A percentile compares a stretch with the other conserved stretches of the same genome.
Evolutionary conservation across 1,140 invertebrate genomes (phyloP).

Genomic region (Brachionus calyciflorus): DNA sequence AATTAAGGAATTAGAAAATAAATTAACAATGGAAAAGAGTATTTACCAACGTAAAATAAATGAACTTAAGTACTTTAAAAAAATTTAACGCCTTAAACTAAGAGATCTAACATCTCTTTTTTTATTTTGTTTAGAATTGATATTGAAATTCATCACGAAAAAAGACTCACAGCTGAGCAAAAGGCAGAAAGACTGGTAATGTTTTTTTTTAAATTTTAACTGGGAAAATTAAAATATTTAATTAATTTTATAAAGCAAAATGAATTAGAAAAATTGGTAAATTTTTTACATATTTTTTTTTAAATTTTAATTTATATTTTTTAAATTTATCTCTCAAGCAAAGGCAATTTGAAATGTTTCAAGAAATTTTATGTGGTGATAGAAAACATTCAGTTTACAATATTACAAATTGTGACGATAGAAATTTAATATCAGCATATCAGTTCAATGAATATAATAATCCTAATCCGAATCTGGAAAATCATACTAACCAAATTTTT

Average conservation of each 20-base stretch:
- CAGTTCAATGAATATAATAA: constrained; percentile 4
- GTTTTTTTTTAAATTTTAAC: neutral
- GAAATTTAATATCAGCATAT: neutral
- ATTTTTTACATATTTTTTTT: neutral
- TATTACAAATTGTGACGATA: neutral
- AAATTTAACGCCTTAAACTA: too few relatives aligned
- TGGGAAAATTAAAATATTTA: neutral
- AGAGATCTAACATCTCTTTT: too few relatives aligned
- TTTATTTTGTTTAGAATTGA: constrained; percentile 18
- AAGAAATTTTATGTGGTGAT: constrained; percentile 23
- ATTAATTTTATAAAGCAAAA: constrained; percentile 6
- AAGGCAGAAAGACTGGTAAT: constrained; percentile 36
- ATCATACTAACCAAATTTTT: constrained; percentile 9
- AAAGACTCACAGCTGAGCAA: constrained; percentile 29
- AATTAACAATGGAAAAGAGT: constrained; percentile 26
- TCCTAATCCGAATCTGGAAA: neutral
- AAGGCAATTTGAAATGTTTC: constrained; percentile 39
- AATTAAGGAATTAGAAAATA: constrained; percentile 19
- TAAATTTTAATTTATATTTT: neutral
- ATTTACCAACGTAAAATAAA: constrained; percentile 42
- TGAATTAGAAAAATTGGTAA: constrained; percentile 38
- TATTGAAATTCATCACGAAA: constrained; percentile 44
- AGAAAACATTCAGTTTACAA: constrained; percentile 22
- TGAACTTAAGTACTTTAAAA: constrained; percentile 19
- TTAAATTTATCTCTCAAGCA: neutral